These are phyloP conservation scores for Denticeps clupeoides DNA, from an alignment of 2,797 vertebrate species.

Conservation along the genomic window DNA sequence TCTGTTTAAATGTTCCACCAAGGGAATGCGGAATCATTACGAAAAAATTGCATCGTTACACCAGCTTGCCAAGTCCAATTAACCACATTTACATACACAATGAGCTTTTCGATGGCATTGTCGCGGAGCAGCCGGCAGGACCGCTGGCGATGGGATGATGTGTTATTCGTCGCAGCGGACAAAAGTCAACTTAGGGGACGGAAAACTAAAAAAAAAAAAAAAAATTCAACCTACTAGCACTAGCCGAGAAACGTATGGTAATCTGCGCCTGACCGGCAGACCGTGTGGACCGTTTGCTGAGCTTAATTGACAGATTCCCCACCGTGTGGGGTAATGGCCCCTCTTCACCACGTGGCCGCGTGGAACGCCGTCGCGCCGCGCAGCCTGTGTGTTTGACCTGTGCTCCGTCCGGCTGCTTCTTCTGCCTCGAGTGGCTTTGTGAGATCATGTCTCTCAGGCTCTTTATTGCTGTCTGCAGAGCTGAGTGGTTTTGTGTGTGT, in stretches of 20 bases:
- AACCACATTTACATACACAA: constrained; percentile 48
- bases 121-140: constrained; percentile 29
- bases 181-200: constrained; percentile 64
- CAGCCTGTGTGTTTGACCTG: too few species aligned
- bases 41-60: constrained; percentile 44
- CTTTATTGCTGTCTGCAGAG: too few species aligned
- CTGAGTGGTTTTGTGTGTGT: too few species aligned
- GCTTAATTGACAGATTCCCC: too few species aligned
- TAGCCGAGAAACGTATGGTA: constrained; percentile 59
- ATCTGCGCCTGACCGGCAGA: constrained; percentile 52
- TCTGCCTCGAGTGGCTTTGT: too few species aligned
- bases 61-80: constrained; percentile 41
- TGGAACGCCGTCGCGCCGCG: too few species aligned
- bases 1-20: constrained; percentile 43
- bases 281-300: constrained; percentile 49
- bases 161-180: constrained; percentile 52
- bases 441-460: too few species aligned
- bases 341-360: too few species aligned
- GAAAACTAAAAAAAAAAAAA: too few species aligned
- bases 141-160: constrained; percentile 37
- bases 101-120: constrained; percentile 39
- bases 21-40: constrained; percentile 42
- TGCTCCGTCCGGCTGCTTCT: too few species aligned
- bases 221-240: constrained; percentile 63
- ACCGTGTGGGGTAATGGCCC: too few species aligned